Evolutionary conservation across 2,113 vertebrate species (phyloP).

Genomic region (Eulemur rufifrons): DNA sequence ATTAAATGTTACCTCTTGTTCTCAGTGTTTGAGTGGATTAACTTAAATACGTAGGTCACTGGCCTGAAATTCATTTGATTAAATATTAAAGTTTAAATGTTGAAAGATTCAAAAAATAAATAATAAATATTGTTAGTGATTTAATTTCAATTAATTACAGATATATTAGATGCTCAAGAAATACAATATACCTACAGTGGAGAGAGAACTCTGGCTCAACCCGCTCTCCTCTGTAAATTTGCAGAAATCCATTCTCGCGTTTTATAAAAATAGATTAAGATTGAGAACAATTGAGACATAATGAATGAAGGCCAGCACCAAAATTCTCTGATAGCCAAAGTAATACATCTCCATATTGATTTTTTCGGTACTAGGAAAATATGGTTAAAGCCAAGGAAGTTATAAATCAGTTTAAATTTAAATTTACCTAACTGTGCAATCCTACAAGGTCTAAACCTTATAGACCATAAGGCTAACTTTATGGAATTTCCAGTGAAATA

Average conservation of each 20-base stretch:
- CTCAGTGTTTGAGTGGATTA: neutral
- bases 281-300: neutral
- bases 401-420: neutral
- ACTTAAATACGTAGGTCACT: neutral
- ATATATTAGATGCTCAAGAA: neutral
- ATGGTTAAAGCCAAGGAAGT: neutral
- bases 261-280: neutral
- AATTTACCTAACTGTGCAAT: neutral
- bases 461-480: neutral
- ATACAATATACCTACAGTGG: neutral
- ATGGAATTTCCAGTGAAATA: neutral
- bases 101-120: neutral
- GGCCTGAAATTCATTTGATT: neutral
- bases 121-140: neutral
- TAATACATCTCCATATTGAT: neutral
- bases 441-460: neutral
- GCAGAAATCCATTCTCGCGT: neutral
- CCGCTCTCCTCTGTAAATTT: neutral
- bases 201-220: neutral
- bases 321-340: neutral
- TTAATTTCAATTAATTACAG: neutral
- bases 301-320: neutral
- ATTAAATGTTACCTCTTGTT: neutral
- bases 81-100: neutral
- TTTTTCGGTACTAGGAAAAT: neutral